Conservation (phyloP, 2,888 invertebrate genomes). For the Tolmerus cingulatus region DNA sequence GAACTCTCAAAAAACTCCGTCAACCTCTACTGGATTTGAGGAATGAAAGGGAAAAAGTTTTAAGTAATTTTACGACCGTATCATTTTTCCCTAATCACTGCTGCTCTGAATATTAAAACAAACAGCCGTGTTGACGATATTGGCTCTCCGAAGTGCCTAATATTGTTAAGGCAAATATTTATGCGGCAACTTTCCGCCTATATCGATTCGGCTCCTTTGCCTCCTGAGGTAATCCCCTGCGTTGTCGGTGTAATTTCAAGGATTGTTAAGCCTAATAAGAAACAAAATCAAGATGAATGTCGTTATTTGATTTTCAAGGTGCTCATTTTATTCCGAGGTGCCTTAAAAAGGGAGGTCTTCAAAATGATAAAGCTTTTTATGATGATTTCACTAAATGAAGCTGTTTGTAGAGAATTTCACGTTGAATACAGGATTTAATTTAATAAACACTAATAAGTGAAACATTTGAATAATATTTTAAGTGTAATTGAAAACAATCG, state of each 20-base stretch:
- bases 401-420: neutral
- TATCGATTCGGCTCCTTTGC: neutral
- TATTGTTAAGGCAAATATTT: neutral
- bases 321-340: neutral
- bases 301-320: neutral
- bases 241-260: neutral
- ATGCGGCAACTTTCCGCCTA: neutral
- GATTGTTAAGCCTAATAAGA: constrained; percentile 10
- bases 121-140: neutral
- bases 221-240: neutral
- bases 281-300: constrained; percentile 3
- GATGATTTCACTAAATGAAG: neutral
- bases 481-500: too few species aligned
- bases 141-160: neutral
- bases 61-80: neutral
- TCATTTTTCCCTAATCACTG: neutral
- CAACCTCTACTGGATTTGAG: neutral
- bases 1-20: neutral
- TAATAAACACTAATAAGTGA: neutral
- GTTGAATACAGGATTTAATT: neutral
- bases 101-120: neutral
- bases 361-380: neutral
- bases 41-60: neutral
- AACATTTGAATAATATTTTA: too few species aligned
- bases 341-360: neutral